Conservation (phyloP, 2,888 invertebrate species). For the Thera britannica region DNA sequence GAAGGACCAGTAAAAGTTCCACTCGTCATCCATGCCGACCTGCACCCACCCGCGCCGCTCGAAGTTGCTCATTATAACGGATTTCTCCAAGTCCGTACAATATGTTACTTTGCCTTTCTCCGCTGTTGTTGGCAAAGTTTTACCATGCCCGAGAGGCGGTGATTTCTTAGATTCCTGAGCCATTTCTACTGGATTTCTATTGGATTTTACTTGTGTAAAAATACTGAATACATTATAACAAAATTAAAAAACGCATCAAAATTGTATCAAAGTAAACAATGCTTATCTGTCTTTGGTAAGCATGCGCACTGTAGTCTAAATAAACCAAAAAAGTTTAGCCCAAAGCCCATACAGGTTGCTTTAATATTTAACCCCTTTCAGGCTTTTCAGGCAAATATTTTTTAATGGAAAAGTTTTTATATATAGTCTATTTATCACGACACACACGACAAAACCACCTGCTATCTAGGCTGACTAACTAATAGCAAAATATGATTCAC, state of each 20-base stretch:
- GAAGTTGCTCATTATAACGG: conserved; percentile 95
- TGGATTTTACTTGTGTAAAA: conserved; percentile 21
- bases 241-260: conserved; percentile 24
- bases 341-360: neutral
- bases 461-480: conserved; percentile 37
- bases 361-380: neutral
- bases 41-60: conserved; percentile 96
- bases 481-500: conserved; percentile 38
- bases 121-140: conserved; percentile 44
- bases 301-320: conserved; percentile 1
- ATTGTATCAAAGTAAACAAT: neutral
- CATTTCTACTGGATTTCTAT: conserved; percentile 40
- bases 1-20: conserved; percentile 98
- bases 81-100: conserved; percentile 96
- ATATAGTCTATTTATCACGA: conserved; percentile 11
- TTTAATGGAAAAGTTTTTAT: conserved; percentile 12
- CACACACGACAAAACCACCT: conserved; percentile 13
- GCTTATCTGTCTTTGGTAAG: neutral
- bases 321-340: neutral
- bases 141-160: conserved; percentile 47
- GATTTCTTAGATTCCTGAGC: conserved; percentile 53
- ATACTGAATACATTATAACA: conserved; percentile 37
- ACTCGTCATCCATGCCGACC: conserved; percentile 94
- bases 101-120: conserved; percentile 65
- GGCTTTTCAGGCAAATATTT: neutral